phyloP scores from a whole-genome alignment of 2,113 vertebrate species.

The Reinhardtius hippoglossoides region DNA sequence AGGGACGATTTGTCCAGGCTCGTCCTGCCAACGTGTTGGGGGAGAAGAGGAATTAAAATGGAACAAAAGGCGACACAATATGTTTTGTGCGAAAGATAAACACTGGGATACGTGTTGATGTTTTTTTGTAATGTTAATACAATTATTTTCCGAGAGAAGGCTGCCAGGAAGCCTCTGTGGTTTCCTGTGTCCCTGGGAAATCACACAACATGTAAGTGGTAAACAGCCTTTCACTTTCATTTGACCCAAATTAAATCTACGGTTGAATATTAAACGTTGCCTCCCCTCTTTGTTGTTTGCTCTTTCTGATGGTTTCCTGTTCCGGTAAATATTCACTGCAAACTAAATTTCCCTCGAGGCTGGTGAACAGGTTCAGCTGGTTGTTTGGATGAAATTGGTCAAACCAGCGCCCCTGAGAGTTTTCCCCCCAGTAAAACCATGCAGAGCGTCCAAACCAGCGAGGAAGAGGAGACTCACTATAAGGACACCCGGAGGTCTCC shows the following conservation, averaged over 20 bases:
- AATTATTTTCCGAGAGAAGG: not conserved
- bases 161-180: not conserved
- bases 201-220: not conserved
- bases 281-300: not conserved
- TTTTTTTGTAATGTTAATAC: not conserved
- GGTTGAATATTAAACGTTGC: not conserved
- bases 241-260: not conserved
- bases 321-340: not conserved
- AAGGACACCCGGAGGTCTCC: constrained; percentile 74
- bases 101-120: not conserved
- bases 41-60: not conserved
- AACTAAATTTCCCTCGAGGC: not conserved
- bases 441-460: no score
- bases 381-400: not conserved
- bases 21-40: not conserved
- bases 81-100: not conserved
- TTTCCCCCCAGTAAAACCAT: not conserved
- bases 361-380: no score
- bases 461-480: constrained; percentile 43
- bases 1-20: not conserved
- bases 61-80: constrained; percentile 1
- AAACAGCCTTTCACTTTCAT: not conserved
- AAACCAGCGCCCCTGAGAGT: not conserved
- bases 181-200: not conserved
- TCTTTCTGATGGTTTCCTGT: no score